Percentiles rank a stretch among this genome's conserved stretches.
Evolutionary conservation across 2,113 vertebrate genomes (phyloP).

Genomic region (Marmota flaviventris): DNA sequence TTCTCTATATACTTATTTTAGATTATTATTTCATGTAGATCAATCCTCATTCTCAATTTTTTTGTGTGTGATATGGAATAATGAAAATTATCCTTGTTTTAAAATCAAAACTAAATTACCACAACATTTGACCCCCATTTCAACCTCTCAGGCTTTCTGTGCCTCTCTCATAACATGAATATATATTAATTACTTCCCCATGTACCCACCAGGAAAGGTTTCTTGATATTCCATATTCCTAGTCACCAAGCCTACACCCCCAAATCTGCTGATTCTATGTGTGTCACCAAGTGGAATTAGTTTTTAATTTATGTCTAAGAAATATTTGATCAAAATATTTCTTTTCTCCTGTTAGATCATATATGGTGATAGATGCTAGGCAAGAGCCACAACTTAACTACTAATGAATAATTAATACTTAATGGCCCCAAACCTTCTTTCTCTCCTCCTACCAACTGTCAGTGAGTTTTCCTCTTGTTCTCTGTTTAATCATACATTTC

Average conservation of each 20-base stretch:
- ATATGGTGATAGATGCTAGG: constrained; percentile 1
- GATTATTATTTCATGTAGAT: background rate
- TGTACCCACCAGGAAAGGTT: background rate
- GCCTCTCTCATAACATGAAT: background rate
- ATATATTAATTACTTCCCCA: background rate
- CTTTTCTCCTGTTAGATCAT: background rate
- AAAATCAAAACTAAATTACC: background rate
- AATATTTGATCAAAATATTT: constrained; percentile 63
- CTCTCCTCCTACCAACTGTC: background rate
- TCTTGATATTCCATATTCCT: background rate
- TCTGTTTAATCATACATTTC: constrained; percentile 40
- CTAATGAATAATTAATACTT: constrained; percentile 57
- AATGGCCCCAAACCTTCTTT: background rate
- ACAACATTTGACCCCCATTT: background rate
- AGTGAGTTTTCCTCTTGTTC: constrained; percentile 6
- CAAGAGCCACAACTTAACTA: constrained; percentile 15
- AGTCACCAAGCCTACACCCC: background rate
- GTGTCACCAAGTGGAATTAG: background rate
- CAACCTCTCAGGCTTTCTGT: background rate
- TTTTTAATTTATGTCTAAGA: constrained; percentile 56
- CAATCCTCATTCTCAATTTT: background rate
- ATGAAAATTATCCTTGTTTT: background rate
- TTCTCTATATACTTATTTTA: constrained; percentile 11
- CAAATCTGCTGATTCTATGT: background rate
- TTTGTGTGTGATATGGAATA: background rate